Evolutionary conservation across 2,888 invertebrate species (phyloP), one percentile per base, ranked within the genome.

Genomic region (Andrena trimmerana): DNA sequence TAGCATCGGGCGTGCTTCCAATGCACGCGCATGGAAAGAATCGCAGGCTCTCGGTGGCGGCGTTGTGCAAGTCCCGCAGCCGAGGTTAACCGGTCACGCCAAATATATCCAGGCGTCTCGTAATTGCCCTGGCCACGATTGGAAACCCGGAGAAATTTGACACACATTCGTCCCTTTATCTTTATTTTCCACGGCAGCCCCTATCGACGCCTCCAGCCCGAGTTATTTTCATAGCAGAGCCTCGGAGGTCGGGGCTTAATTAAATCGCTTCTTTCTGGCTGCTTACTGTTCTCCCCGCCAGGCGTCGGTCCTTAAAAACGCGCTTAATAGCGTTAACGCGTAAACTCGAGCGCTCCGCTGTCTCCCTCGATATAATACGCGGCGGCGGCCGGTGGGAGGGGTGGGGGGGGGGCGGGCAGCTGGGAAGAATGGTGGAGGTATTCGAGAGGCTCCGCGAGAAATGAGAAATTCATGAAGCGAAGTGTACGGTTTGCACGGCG

Each of bases 51-150:
- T 86, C 77, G 82, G 78, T 77, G 52, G 69, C 76, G 68, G 67
- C 57, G 77, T 84, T 85, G 62, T 62, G 74, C 75, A 78, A 78
- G 69, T 62, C 48, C 52, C 57, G 10, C 52, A 54, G 72, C 48
- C 71, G 73, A 87, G 81, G 86, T 84, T 78, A 76, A 87, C 87
- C 76, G 79, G 88, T 86, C 86, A 86, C 62, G 69, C 83, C 88
- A 88, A 88, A 88, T 88, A 88, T 86, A 88, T 86, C 84, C 75
- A 60, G 59, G 48, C 67, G 48, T 59, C 65, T 73, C 67, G 83
- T 84, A 86, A 86, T 86, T 88, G 88, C 48, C 52, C 68, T 42
- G 59, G 20, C 69, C 69, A 36, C 75, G 62, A 86, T 84, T 77
- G 78, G 75, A 67, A 80, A 74, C 78, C 67, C 52, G 80, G 80